Base-by-base conservation (phyloP, 2,888 invertebrate species). In the Dasypogon diadema region DNA sequence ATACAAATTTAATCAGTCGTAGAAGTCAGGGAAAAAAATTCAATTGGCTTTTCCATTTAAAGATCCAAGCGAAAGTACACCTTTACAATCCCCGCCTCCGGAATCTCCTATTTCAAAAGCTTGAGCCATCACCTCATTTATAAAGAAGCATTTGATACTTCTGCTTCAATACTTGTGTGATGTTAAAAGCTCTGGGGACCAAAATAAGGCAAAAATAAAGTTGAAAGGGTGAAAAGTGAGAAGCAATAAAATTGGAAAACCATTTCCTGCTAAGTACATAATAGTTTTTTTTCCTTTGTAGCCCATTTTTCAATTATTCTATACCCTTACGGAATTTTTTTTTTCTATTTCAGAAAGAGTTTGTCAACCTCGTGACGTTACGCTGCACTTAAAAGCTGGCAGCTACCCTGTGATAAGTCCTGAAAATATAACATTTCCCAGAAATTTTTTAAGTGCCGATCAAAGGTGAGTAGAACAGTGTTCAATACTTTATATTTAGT, bases 401-500 rank as follows among this genome's bases (percentile, higher is more conserved):
- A 92, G 95, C 58, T 92, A 93, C 81, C 96, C 96, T 21, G 91
- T 95, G 2, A 91, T 96, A 76, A 92, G 91, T 82, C 93, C 95
- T 1, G 93, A 95, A 82, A 92, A 92, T 77, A 92, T 94, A 55
- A 89, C 90, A 58, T 93, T 93, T 82, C 93, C 94, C 0, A 90
- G 90, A 76, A 87, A 90, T 78, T 89, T 92, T 81, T 84, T 91
- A 76, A 87, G 87, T 77, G 85, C 88, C 14, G 83, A 85, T 1
- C 83, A 83, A 72, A 85, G 86, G 86, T 86, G 79, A 81, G 79
- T 78, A n/a, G n/a, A n/a, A n/a, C n/a, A n/a, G n/a, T n/a, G n/a
- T n/a, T n/a, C n/a, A n/a, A n/a, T n/a, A n/a, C n/a, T n/a, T n/a
- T n/a, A n/a, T n/a, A n/a, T n/a, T n/a, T n/a, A n/a, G n/a, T n/a